These are phyloP conservation scores for Phymorhynchus buccinoides DNA, from an alignment of 1,140 invertebrate species.

Conservation along the genomic window DNA sequence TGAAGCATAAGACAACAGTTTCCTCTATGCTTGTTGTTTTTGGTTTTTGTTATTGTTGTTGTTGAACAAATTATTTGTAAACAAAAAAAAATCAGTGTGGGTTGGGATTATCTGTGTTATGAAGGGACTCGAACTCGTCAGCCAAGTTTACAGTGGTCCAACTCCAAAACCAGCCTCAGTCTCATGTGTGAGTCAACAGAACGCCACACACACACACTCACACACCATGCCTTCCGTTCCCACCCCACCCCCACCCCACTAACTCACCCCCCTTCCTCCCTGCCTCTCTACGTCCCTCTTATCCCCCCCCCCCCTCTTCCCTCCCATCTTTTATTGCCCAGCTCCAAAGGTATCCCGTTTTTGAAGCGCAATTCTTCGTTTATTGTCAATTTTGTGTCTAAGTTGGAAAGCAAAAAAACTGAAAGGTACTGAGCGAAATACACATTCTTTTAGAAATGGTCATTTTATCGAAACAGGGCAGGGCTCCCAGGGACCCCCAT, in stretches of 20 bases:
- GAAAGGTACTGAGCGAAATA: too few species aligned
- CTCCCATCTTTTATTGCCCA: neutral
- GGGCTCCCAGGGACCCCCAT: too few species aligned
- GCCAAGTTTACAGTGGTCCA: constrained; percentile 29
- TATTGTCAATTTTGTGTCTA: too few species aligned
- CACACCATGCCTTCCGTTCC: neutral
- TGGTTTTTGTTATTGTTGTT: too few species aligned
- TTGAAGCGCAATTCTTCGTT: too few species aligned
- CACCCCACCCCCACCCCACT: neutral
- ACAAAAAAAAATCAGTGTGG: neutral
- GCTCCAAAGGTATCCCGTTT: neutral
- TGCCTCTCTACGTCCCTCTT: neutral
- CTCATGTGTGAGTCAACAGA: neutral
- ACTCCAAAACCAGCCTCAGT: constrained; percentile 24
- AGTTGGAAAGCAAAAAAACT: too few species aligned
- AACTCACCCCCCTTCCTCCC: neutral
- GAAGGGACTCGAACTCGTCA: constrained; percentile 26
- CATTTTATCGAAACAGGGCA: too few species aligned
- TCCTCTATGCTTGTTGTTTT: too few species aligned
- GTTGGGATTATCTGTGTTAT: neutral
- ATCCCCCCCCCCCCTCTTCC: neutral
- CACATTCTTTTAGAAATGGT: too few species aligned
- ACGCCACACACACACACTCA: too few species aligned
- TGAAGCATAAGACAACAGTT: too few species aligned
- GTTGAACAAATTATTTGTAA: too few species aligned